These are phyloP conservation scores for Gambusia affinis DNA, from an alignment of 2,113 vertebrate genomes.

Conservation along the genomic window DNA sequence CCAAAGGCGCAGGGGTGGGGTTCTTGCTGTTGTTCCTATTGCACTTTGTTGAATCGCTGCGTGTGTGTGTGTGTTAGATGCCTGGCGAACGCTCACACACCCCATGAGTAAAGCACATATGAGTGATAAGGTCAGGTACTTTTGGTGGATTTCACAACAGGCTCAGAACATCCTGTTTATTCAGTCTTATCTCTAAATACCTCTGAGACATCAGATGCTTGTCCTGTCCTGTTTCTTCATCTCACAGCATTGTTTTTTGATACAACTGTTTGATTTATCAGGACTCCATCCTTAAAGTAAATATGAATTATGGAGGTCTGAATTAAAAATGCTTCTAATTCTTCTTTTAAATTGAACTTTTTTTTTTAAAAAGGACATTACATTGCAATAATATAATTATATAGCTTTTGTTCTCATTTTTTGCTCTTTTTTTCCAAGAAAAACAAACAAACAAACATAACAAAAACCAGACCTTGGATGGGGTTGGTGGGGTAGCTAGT, in stretches of 20 bases:
- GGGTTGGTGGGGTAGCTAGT: too few species aligned
- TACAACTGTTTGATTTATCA: not conserved
- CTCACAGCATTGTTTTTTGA: not conserved
- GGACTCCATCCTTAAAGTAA: not conserved
- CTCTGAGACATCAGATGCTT: conserved; percentile 13
- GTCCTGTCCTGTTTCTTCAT: not conserved
- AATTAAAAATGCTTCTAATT: not conserved
- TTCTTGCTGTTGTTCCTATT: conserved; percentile 48
- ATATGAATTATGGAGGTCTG: not conserved
- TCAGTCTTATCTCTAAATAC: conserved; percentile 45
- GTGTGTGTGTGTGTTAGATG: conserved; percentile 52
- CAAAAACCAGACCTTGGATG: too few species aligned
- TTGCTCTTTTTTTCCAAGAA: too few species aligned
- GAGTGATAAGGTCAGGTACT: conserved; percentile 42
- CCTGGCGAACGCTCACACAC: conserved; percentile 73
- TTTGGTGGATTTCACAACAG: conserved; percentile 65
- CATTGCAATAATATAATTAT: too few species aligned
- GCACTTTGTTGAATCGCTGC: conserved; percentile 46
- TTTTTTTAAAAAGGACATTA: too few species aligned
- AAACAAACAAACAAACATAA: too few species aligned
- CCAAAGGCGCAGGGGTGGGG: conserved; percentile 72
- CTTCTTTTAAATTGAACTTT: too few species aligned
- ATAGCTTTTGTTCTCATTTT: too few species aligned
- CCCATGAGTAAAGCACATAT: conserved; percentile 69
- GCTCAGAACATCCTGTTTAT: conserved; percentile 68